Evolutionary conservation across 2,797 vertebrate genomes (phyloP), one percentile per base, ranked within the genome.

Genomic region (Clarias platycephalus): DNA sequence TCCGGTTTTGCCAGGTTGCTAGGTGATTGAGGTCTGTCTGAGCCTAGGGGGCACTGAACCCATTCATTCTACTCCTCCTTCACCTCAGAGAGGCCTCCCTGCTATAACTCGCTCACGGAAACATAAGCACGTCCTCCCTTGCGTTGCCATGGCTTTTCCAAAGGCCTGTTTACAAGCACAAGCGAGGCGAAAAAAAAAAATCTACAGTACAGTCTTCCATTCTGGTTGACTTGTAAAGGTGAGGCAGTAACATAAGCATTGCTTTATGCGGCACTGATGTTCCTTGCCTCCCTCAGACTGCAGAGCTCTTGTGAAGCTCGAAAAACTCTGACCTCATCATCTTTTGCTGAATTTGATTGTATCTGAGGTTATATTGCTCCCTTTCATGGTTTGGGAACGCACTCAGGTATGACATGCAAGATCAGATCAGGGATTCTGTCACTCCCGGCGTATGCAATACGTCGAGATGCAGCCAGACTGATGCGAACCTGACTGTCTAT

Each of bases 101-200:
- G 80, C 40, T 62, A 80, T 76, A 85, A 82, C 76, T 85, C 60
- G 37, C 74, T 87, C 62, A 63, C 62, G 79, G 87, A 88, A 89
- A 89, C 78, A 89, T 89, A 88, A 89, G 84, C 81, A 89, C 53
- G 77, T 85, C 44, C 31, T 85, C 74, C 80, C 84, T 78, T 20
- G 67, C 78, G 87, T 87, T 88, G 75, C 87, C 84, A 89, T 89
- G 86, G 88, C 80, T 84, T 80, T 83, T 62, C 63, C 26, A 9
- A 71, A 53, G 68, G 53, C 81, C 85, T 88, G 88, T 86, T 88
- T 86, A 88, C 87, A 87, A 86, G 87, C 83, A 84, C 5, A 18
- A 84, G 82, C 24, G 31, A 81, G 83, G 85, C 81, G 64, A 84
- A 86, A 86, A 86, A 84, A 87, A 83, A 83, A 81, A 81, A 53